Evolutionary conservation across 2,113 vertebrate genomes (phyloP).

Genomic region (Malurus melanocephalus): DNA sequence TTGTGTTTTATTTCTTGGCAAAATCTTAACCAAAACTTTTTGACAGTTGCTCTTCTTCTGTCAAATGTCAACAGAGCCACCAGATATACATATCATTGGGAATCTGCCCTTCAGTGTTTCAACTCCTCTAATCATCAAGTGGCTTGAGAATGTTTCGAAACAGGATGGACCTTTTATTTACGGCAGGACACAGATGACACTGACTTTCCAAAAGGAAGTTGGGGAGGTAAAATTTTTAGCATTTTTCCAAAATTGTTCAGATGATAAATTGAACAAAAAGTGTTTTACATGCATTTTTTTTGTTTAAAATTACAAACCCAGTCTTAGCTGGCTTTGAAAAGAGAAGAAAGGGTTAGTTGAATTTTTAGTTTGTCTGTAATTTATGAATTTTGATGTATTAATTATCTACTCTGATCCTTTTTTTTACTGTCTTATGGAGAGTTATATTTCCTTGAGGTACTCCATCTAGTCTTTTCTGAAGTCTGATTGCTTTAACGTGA

Average conservation of each 20-base stretch:
- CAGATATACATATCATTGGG: slow-evolving; percentile 92
- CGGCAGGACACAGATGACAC: slow-evolving; percentile 87
- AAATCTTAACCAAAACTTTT: neutral
- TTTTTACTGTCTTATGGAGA: neutral
- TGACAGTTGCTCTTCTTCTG: neutral
- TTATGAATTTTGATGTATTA: neutral
- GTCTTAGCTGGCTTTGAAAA: neutral
- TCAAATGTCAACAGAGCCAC: slow-evolving; percentile 79
- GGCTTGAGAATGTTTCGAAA: slow-evolving; percentile 84
- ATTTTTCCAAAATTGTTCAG: neutral
- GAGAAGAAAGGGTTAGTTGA: neutral
- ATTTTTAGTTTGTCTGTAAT: neutral
- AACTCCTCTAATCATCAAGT: slow-evolving; percentile 91
- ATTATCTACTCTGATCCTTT: neutral
- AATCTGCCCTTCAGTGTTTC: slow-evolving; percentile 95
- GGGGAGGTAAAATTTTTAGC: slow-evolving; percentile 80
- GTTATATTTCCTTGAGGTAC: neutral
- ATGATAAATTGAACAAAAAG: neutral
- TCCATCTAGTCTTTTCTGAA: neutral
- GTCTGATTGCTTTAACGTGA: neutral
- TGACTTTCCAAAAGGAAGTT: slow-evolving; percentile 99
- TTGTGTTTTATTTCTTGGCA: neutral
- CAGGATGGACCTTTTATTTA: slow-evolving; percentile 85
- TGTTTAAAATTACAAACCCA: neutral
- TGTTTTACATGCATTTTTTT: neutral